These are phyloP conservation scores for Drosophila melanosoma DNA, from an alignment of 2,888 invertebrate species.

Conservation along the genomic window DNA sequence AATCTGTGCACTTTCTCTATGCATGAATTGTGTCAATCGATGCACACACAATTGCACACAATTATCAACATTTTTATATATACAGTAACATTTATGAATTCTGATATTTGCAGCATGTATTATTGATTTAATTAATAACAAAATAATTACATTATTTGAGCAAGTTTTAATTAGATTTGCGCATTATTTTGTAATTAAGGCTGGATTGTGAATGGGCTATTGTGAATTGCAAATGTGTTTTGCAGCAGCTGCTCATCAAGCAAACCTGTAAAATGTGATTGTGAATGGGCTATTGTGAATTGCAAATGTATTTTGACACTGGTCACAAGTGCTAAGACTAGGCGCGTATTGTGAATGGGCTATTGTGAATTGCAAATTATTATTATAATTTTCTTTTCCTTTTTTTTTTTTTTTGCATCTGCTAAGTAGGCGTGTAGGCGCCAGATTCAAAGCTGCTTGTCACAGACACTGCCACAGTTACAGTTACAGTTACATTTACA, in stretches of 20 bases:
- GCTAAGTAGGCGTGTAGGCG: constrained; percentile 38
- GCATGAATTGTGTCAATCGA: not conserved
- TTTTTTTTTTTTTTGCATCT: not conserved
- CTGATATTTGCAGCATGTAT: no score
- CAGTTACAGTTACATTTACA: constrained; percentile 17
- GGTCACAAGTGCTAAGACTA: not conserved
- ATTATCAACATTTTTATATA: not conserved
- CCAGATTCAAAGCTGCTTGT: constrained; percentile 15
- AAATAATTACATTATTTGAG: not conserved
- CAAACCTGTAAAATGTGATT: not conserved
- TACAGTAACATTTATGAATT: not conserved
- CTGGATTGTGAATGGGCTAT: not conserved
- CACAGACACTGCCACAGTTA: constrained; percentile 3
- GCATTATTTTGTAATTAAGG: not conserved
- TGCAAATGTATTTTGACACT: not conserved
- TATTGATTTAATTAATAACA: not conserved
- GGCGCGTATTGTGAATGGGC: constrained; percentile 5
- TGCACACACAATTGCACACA: no score
- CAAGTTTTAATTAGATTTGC: not conserved
- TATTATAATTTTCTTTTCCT: no score
- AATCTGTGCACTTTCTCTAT: not conserved
- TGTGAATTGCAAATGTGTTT: not conserved
- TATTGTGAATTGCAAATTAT: constrained; percentile 3
- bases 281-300: not conserved
- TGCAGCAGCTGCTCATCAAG: not conserved